phyloP scores from a whole-genome alignment of 2,888 invertebrate genomes.

The Apamea monoglypha region DNA sequence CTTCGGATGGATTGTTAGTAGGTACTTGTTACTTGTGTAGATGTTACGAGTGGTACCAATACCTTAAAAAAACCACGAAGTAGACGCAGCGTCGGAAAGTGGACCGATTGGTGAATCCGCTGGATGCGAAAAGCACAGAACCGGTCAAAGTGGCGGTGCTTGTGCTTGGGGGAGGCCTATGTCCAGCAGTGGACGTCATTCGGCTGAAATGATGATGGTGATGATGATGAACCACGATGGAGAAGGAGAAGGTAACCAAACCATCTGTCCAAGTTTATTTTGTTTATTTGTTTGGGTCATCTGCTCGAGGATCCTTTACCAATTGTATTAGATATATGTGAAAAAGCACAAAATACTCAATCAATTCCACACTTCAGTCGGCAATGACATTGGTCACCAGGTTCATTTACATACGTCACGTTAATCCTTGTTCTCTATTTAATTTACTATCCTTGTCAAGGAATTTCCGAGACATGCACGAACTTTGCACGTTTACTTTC shows the following conservation, averaged over 20 bases:
- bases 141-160: too few relatives aligned
- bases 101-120: not conserved
- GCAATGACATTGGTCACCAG: not conserved
- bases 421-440: not conserved
- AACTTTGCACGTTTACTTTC: not conserved
- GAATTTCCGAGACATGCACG: slow-evolving; percentile 21
- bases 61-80: too few relatives aligned
- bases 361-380: not conserved
- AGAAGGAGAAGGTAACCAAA: not conserved
- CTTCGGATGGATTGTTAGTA: not conserved
- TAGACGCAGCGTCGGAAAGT: not conserved
- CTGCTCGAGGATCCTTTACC: too few relatives aligned
- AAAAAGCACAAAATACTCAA: not conserved
- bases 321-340: not conserved
- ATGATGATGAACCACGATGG: not conserved
- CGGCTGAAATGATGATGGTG: not conserved
- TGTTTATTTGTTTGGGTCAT: not conserved
- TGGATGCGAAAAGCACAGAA: not conserved
- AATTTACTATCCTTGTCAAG: slow-evolving; percentile 18
- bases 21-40: not conserved
- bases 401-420: slow-evolving; percentile 18
- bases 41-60: not conserved
- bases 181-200: not conserved
- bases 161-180: not conserved
- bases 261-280: not conserved